Evolutionary conservation across 1,140 invertebrate species (phyloP).

Genomic region (Drosophila sechellia): DNA sequence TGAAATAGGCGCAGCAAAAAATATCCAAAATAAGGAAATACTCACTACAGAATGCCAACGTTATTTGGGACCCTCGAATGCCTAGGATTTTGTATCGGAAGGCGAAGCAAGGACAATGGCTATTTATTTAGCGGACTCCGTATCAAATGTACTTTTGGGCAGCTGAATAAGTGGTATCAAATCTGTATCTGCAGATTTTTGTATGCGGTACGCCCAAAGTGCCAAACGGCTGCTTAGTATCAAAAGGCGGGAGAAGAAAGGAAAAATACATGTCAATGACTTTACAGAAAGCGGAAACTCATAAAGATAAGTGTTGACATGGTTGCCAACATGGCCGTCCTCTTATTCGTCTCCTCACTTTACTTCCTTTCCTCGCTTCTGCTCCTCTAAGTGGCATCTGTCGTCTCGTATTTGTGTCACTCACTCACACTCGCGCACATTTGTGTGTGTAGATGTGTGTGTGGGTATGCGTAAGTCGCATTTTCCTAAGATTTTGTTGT

Average conservation of each 20-base stretch:
- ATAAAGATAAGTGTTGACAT: slow-evolving; percentile 84
- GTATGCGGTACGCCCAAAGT: not conserved
- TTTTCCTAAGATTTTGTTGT: slow-evolving; percentile 43
- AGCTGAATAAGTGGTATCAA: no score
- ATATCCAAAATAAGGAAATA: not conserved
- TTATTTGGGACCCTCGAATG: not conserved
- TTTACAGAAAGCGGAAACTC: slow-evolving; percentile 84
- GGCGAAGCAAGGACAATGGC: no score
- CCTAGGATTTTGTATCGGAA: no score
- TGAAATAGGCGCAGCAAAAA: slow-evolving; percentile 5
- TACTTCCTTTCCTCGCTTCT: slow-evolving; percentile 20
- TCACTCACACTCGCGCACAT: slow-evolving; percentile 29
- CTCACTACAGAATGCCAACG: not conserved
- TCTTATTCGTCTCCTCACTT: slow-evolving; percentile 5
- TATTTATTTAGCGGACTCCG: no score
- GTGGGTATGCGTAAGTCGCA: slow-evolving; percentile 39
- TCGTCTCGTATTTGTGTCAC: slow-evolving; percentile 76
- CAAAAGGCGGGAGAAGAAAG: slow-evolving; percentile 24
- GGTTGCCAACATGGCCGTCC: slow-evolving; percentile 68
- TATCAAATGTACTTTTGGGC: no score
- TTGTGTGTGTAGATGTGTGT: not conserved
- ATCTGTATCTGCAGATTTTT: no score
- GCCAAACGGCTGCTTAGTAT: slow-evolving; percentile 11
- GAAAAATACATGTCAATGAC: slow-evolving; percentile 82
- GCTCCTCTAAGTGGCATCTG: slow-evolving; percentile 74